Evolutionary conservation across 2,113 vertebrate species (phyloP).

Genomic region (Oryzias celebensis): DNA sequence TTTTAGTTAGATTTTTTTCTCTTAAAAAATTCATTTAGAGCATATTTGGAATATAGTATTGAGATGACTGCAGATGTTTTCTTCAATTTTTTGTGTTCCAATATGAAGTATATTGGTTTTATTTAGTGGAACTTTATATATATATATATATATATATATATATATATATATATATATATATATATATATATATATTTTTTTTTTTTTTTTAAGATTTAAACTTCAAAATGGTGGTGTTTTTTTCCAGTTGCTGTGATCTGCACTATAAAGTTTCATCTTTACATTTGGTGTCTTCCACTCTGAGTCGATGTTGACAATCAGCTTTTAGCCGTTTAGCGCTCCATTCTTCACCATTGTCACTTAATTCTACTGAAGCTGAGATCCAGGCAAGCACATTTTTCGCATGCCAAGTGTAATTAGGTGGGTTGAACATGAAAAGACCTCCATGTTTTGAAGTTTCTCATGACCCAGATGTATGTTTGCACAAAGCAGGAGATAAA

Average conservation of each 20-base stretch:
- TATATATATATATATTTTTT: too few species aligned
- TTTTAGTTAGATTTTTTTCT: too few species aligned
- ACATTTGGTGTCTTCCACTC: constrained; percentile 18
- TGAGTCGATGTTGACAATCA: constrained; percentile 32
- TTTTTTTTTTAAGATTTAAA: constrained; percentile 1
- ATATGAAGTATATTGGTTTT: too few species aligned
- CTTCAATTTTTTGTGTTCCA: too few species aligned
- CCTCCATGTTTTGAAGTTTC: constrained; percentile 62
- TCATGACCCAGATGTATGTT: constrained; percentile 53
- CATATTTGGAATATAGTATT: too few species aligned
- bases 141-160: too few species aligned
- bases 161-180: too few species aligned
- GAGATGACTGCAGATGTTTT: too few species aligned
- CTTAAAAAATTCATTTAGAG: too few species aligned
- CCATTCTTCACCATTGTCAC: constrained; percentile 32
- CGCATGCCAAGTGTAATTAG: constrained; percentile 67
- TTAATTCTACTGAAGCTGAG: constrained; percentile 58
- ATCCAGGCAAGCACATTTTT: constrained; percentile 30
- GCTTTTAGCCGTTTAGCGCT: constrained; percentile 33
- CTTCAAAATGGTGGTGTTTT: neutral
- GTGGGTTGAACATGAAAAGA: constrained; percentile 69
- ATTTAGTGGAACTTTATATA: too few species aligned
- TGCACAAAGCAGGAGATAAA: constrained; percentile 41
- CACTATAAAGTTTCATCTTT: constrained; percentile 8
- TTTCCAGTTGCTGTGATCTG: neutral